Conservation (phyloP, 1,140 invertebrate species). For the Ooceraea biroi region DNA sequence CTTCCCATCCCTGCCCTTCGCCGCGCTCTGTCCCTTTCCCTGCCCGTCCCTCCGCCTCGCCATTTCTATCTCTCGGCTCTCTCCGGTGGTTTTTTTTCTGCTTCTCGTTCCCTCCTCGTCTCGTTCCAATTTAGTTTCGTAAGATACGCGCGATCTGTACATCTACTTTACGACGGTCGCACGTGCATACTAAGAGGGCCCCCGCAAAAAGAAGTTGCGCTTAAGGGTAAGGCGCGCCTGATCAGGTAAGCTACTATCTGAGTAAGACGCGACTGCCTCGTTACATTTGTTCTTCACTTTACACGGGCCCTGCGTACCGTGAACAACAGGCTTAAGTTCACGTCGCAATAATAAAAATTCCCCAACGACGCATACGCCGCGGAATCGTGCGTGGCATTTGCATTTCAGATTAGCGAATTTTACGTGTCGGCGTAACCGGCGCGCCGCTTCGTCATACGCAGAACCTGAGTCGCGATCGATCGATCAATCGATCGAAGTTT, state of each 20-base stretch:
- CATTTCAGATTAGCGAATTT: conserved; percentile 63
- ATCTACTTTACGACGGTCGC: conserved; percentile 74
- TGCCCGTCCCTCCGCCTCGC: not conserved
- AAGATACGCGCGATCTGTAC: conserved; percentile 77
- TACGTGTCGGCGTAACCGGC: not conserved
- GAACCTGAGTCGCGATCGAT: conserved; percentile 17
- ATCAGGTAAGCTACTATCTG: conserved; percentile 75
- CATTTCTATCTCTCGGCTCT: conserved; percentile 39
- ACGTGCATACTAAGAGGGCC: conserved; percentile 69
- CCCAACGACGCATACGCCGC: conserved; percentile 2
- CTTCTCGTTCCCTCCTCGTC: conserved; percentile 52
- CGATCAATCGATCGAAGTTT: conserved; percentile 14
- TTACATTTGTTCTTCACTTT: conserved; percentile 75
- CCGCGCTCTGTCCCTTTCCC: conserved; percentile 22
- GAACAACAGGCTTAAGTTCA: conserved; percentile 69
- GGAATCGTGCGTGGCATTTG: conserved; percentile 64
- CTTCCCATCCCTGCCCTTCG: too few species aligned
- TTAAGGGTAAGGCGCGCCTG: conserved; percentile 69
- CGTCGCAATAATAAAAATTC: conserved; percentile 68
- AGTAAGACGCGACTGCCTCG: conserved; percentile 70
- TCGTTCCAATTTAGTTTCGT: conserved; percentile 75
- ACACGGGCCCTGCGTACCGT: conserved; percentile 64
- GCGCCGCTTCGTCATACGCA: conserved; percentile 6
- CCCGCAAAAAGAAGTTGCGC: conserved; percentile 67
- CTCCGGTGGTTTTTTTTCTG: conserved; percentile 36